These are phyloP conservation scores for Conger conger DNA, from an alignment of 2,113 vertebrate species.

Conservation along the genomic window DNA sequence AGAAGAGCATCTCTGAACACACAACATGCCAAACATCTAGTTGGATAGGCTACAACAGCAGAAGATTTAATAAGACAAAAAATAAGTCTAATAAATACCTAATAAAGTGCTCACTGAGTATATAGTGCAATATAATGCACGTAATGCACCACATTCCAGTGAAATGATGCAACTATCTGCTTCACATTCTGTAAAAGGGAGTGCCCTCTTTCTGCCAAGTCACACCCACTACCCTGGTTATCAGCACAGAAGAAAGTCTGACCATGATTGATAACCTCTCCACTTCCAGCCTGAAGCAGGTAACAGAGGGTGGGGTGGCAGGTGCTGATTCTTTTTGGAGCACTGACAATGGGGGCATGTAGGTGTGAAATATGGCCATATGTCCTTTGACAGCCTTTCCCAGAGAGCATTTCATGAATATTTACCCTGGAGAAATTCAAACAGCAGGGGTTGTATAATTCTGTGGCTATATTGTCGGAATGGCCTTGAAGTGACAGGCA, in stretches of 20 bases:
- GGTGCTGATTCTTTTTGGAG: background rate
- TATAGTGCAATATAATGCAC: no score
- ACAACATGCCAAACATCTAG: no score
- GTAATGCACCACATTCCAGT: background rate
- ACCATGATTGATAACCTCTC: background rate
- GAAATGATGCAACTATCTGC: background rate
- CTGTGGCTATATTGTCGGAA: background rate
- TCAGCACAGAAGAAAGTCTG: background rate
- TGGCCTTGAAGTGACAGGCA: background rate
- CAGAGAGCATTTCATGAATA: background rate
- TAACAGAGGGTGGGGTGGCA: background rate
- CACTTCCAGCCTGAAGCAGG: background rate
- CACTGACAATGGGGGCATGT: background rate
- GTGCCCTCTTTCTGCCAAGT: background rate
- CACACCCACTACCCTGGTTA: background rate
- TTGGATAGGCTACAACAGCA: no score
- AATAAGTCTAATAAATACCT: no score
- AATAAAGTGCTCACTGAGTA: no score
- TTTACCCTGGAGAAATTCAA: background rate
- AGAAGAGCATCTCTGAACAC: no score
- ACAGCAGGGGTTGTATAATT: background rate
- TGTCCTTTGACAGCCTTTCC: background rate
- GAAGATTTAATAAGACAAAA: no score
- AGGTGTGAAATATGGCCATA: background rate
- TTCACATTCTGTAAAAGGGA: background rate